Base-by-base conservation (phyloP, 2,113 vertebrate genomes). In the Pseudois nayaur region DNA sequence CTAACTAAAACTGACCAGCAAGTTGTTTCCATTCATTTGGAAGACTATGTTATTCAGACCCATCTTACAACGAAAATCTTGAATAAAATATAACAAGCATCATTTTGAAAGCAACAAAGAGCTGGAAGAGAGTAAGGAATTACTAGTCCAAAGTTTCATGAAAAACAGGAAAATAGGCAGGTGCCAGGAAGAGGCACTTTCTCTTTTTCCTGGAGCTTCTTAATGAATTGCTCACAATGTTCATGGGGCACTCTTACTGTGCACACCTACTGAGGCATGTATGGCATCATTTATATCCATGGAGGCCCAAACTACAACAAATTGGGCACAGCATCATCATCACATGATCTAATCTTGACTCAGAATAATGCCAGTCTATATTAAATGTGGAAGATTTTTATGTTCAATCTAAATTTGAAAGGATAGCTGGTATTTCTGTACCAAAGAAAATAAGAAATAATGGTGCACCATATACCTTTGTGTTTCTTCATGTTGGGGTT, bases 391-490 rank as follows among this genome's bases (percentile, higher is more conserved):
- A 99, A n/a, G 98, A 99, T 89, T 99, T 99, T 98, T 99, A 99
- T 78, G 97, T 99, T 43, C 97, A 99, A 96, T 99, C 98, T 97
- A 99, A 99, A 97, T 99, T 99, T 98, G 99, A 99, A 99, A 99
- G 99, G 98, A 99, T 98, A 55, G 98, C 99, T 84, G 99, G 99
- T 89, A 99, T 99, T 71, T 99, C 99, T 50, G 96, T 99, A 96
- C 99, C 99, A 82, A 99, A 99, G 99, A 99, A 99, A 98, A 99
- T 99, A 0, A 99, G 99, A 81, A 99, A 99, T 98, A 99, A 99
- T 71, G 99, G 99, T 54, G 99, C 99, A 0, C 98, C 99, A 64
- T 99, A 99, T 91, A 99, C 99, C 0, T 98, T 99, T 87, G 98
- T 99, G 97, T 99, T 99, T 97, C 98, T 99, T 96, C 99, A 99